Conservation (phyloP, 1,140 invertebrate species). For the Aphelenchoides fujianensis region DNA sequence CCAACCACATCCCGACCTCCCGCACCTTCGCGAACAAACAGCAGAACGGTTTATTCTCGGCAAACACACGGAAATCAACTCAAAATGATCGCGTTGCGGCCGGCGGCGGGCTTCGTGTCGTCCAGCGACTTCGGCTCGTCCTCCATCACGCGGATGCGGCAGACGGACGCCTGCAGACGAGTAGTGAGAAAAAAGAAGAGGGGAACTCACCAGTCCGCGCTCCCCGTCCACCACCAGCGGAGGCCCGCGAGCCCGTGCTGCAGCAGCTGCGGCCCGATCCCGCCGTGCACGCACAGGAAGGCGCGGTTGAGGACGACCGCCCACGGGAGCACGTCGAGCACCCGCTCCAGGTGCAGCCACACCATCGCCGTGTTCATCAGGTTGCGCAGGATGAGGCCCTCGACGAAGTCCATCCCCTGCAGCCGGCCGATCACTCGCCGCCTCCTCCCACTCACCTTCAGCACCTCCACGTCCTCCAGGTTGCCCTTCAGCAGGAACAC, state of each 20-base stretch:
- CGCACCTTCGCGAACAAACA: too few relatives aligned
- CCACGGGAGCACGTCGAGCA: background rate
- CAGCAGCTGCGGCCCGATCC: conserved; percentile 24
- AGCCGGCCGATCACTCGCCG: background rate
- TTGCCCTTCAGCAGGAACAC: conserved; percentile 23
- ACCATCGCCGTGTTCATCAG: conserved; percentile 20
- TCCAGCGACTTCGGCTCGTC: conserved; percentile 26
- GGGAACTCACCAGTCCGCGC: background rate
- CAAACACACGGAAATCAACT: too few relatives aligned
- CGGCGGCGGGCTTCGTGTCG: conserved; percentile 21
- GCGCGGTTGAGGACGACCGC: background rate
- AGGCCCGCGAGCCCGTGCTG: conserved; percentile 11
- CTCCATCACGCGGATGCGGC: background rate
- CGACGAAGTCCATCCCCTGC: conserved; percentile 23
- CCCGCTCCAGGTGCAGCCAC: conserved; percentile 6
- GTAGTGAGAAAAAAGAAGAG: background rate
- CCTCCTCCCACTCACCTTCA: conserved; percentile 9
- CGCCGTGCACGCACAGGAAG: conserved; percentile 22
- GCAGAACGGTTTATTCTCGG: too few relatives aligned
- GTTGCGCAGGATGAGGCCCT: conserved; percentile 11
- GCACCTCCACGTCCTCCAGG: conserved; percentile 22
- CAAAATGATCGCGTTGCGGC: conserved; percentile 26
- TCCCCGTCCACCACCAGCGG: conserved; percentile 13
- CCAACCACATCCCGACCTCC: too few relatives aligned
- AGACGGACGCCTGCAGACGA: conserved; percentile 13